phyloP scores from a whole-genome alignment of 2,888 invertebrate genomes.

The Phaedon cochleariae region DNA sequence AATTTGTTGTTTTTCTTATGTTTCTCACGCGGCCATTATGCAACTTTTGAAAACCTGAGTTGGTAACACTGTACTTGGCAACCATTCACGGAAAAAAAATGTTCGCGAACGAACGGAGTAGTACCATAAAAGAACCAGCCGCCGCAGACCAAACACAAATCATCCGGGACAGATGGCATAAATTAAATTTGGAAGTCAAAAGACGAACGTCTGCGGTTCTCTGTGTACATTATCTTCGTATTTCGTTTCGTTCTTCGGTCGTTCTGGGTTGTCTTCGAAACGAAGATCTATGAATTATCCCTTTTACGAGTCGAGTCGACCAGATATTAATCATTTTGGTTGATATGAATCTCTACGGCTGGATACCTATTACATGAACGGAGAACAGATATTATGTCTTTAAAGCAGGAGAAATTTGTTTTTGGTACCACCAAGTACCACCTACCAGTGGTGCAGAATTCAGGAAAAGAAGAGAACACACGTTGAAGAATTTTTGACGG shows the following conservation, averaged over 20 bases:
- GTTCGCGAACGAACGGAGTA: slow-evolving; percentile 13
- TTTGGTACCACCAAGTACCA: no score
- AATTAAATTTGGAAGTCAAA: slow-evolving; percentile 48
- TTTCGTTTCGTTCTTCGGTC: neutral
- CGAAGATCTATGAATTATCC: neutral
- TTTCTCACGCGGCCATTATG: no score
- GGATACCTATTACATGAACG: neutral
- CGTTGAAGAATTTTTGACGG: no score
- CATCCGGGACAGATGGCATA: slow-evolving; percentile 50
- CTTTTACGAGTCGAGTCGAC: neutral
- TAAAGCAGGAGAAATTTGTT: no score
- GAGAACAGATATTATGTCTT: neutral
- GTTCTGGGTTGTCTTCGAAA: neutral
- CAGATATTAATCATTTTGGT: neutral
- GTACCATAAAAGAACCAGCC: slow-evolving; percentile 45
- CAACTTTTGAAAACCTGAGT: no score
- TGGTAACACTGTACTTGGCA: no score
- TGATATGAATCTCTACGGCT: neutral
- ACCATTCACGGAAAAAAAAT: slow-evolving; percentile 13
- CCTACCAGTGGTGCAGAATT: no score
- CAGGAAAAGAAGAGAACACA: no score
- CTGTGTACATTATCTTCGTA: neutral
- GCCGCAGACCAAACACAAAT: slow-evolving; percentile 46
- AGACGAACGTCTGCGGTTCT: slow-evolving; percentile 32
- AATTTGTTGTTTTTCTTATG: no score